Evolutionary conservation across 2,888 invertebrate species (phyloP).

Genomic region (Chrysolina americana): DNA sequence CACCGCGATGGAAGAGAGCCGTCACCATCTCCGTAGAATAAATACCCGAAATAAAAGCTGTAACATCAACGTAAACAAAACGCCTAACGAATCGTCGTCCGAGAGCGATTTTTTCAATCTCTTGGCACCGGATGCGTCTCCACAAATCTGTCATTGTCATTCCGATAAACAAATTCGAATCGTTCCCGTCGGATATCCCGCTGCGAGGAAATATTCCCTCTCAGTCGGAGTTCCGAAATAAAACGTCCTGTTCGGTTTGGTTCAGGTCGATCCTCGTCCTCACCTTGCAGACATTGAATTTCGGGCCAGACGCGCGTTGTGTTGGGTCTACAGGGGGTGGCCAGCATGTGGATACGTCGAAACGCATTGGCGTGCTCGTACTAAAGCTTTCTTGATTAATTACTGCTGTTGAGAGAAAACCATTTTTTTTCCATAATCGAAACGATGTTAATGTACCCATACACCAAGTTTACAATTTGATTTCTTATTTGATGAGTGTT

Average conservation of each 20-base stretch:
- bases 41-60: constrained; percentile 39
- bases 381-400: not conserved
- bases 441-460: no score
- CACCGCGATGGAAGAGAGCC: constrained; percentile 17
- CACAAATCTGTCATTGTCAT: constrained; percentile 57
- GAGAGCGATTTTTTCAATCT: constrained; percentile 19
- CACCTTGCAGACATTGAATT: constrained; percentile 27
- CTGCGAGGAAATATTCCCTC: constrained; percentile 54
- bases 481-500: no score
- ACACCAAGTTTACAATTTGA: no score
- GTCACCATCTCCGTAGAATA: constrained; percentile 8
- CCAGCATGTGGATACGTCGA: not conserved
- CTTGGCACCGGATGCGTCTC: constrained; percentile 40
- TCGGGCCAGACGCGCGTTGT: constrained; percentile 3
- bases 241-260: constrained; percentile 7
- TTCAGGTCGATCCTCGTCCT: constrained; percentile 9
- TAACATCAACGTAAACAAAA: constrained; percentile 41
- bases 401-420: no score
- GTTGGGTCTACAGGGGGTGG: not conserved
- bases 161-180: constrained; percentile 56
- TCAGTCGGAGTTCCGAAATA: constrained; percentile 51
- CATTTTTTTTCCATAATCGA: no score
- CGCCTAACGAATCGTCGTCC: constrained; percentile 39
- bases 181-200: constrained; percentile 48
- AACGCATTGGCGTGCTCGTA: not conserved